Conservation (phyloP, 2,888 invertebrate species). For the Sarcophaga caerulescens region DNA sequence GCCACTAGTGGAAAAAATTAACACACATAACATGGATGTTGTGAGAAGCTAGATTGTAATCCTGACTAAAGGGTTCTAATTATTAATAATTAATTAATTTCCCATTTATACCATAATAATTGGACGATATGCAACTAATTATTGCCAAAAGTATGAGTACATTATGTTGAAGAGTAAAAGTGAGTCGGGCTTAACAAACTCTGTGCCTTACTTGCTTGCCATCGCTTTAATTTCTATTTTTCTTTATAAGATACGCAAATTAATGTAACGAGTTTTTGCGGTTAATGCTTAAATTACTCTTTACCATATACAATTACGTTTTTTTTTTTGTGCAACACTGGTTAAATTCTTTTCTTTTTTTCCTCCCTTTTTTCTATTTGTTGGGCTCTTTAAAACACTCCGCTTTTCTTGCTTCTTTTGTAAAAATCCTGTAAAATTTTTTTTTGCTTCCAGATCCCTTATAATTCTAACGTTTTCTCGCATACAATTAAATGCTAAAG, state of each 20-base stretch:
- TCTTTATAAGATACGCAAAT: constrained; percentile 23
- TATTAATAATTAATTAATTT: too few relatives aligned
- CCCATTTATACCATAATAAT: rapidly evolving
- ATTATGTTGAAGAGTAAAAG: too few relatives aligned
- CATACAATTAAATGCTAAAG: constrained; percentile 2
- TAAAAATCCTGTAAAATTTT: background rate
- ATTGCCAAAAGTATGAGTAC: too few relatives aligned
- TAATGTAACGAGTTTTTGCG: constrained; percentile 31
- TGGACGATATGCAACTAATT: too few relatives aligned
- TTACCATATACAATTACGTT: constrained; percentile 14
- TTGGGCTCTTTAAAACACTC: background rate
- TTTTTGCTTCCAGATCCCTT: background rate
- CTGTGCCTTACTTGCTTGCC: too few relatives aligned
- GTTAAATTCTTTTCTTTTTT: background rate
- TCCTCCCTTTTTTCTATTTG: background rate
- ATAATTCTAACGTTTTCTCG: constrained; percentile 9
- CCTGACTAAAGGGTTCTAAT: too few relatives aligned
- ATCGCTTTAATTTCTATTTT: background rate
- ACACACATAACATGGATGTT: too few relatives aligned
- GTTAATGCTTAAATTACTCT: constrained; percentile 25
- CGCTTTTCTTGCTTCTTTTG: background rate
- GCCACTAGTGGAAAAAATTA: too few relatives aligned
- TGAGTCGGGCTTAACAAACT: too few relatives aligned
- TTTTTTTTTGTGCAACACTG: background rate
- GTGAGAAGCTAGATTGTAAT: too few relatives aligned